Percentiles rank a stretch among this genome's conserved stretches.
Conservation (phyloP, 2,797 vertebrate genomes). For the Sibirionetta formosa region DNA sequence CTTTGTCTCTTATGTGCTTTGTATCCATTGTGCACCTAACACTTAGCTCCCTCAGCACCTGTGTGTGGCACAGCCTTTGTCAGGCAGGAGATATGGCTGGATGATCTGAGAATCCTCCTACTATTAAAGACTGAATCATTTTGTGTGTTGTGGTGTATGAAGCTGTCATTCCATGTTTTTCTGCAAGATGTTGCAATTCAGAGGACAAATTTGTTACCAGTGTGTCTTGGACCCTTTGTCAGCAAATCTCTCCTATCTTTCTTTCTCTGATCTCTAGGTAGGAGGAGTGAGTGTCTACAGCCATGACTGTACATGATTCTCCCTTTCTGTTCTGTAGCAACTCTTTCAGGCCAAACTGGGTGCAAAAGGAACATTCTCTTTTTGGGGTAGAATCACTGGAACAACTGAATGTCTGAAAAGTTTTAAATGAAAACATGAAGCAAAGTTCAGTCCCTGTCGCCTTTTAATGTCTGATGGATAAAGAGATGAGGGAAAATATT, state of each 20-base stretch:
- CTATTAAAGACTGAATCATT: background rate
- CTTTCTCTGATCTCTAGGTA: background rate
- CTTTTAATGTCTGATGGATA: background rate
- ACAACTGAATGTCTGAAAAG: background rate
- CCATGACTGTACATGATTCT: fast-evolving
- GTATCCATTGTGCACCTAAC: background rate
- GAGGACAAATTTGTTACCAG: background rate
- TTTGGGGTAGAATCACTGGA: background rate
- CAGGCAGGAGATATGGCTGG: background rate
- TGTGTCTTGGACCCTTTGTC: background rate
- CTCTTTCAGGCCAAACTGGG: background rate
- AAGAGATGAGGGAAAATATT: background rate
- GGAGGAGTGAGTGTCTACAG: background rate
- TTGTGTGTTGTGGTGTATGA: background rate
- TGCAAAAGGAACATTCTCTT: background rate
- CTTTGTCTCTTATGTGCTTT: fast-evolving
- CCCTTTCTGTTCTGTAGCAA: background rate
- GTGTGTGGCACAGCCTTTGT: background rate
- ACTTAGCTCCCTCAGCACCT: background rate
- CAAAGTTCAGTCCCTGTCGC: background rate
- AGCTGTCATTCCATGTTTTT: background rate
- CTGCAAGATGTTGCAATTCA: background rate
- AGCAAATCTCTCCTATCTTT: background rate
- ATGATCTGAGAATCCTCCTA: background rate
- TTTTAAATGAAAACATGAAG: background rate